Evolutionary conservation across 2,113 vertebrate genomes (phyloP).

Genomic region (Dascyllus trimaculatus): DNA sequence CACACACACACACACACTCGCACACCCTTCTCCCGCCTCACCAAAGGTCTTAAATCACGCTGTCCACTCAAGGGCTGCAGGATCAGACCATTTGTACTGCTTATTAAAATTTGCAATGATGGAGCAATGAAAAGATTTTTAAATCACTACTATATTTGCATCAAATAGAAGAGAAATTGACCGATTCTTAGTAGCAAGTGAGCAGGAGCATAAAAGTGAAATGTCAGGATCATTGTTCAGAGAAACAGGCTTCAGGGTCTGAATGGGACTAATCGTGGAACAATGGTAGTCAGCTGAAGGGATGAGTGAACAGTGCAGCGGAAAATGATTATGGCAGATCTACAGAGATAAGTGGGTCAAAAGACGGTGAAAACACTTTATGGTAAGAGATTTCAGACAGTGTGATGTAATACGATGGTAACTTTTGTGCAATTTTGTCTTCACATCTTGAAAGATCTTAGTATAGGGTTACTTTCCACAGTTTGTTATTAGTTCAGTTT

Average conservation of each 20-base stretch:
- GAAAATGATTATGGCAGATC: constrained; percentile 38
- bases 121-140: constrained; percentile 21
- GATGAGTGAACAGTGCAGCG: constrained; percentile 28
- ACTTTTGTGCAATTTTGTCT: constrained; percentile 29
- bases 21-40: constrained; percentile 5
- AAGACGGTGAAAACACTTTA: constrained; percentile 24
- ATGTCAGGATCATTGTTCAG: constrained; percentile 45
- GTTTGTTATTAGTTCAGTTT: constrained; percentile 14
- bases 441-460: constrained; percentile 16
- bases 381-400: constrained; percentile 19
- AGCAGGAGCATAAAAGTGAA: constrained; percentile 42
- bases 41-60: constrained; percentile 58
- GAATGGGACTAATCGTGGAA: constrained; percentile 46
- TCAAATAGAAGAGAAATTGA: constrained; percentile 42
- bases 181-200: constrained; percentile 1
- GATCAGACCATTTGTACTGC: constrained; percentile 46
- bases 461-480: not conserved
- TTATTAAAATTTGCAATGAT: constrained; percentile 38
- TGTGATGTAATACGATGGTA: constrained; percentile 57
- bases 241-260: constrained; percentile 25
- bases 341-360: constrained; percentile 33
- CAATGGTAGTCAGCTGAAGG: constrained; percentile 51
- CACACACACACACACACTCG: not conserved
- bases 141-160: constrained; percentile 34
- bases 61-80: constrained; percentile 12